Evolutionary conservation across 2,797 vertebrate genomes (phyloP).

Genomic region (Pseudopleuronectes americanus): DNA sequence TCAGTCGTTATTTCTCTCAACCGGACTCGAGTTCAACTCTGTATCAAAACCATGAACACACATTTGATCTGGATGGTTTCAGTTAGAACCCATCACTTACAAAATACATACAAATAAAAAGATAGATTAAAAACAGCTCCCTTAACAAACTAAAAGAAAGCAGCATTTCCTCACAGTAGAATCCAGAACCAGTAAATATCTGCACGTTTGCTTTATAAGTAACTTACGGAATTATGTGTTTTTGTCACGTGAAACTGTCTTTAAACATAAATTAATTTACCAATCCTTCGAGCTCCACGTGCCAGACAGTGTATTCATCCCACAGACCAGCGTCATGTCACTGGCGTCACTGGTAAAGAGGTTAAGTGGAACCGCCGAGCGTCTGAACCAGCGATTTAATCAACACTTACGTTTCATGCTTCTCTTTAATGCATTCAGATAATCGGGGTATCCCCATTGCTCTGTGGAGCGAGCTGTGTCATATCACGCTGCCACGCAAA

Average conservation of each 20-base stretch:
- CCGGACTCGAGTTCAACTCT: not conserved
- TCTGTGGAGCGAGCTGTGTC: constrained; percentile 75
- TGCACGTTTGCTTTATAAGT: not conserved
- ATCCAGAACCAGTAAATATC: not conserved
- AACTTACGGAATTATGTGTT: not conserved
- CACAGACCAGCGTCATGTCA: constrained; percentile 52
- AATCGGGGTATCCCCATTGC: constrained; percentile 71
- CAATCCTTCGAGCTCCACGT: not conserved
- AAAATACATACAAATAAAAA: not conserved
- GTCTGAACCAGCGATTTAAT: constrained; percentile 72
- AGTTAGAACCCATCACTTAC: not conserved
- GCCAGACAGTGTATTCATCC: constrained; percentile 37
- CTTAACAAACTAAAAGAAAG: not conserved
- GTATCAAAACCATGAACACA: not conserved
- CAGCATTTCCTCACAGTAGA: not conserved
- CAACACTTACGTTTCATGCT: constrained; percentile 73
- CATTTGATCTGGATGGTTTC: too few relatives aligned
- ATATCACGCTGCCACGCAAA: constrained; percentile 67
- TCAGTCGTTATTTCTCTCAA: not conserved
- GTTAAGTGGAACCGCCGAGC: constrained; percentile 70
- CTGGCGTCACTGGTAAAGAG: constrained; percentile 67
- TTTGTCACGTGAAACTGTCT: not conserved
- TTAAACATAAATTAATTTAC: not conserved
- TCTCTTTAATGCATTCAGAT: constrained; percentile 66
- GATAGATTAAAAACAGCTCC: not conserved